Base-by-base conservation (phyloP, 1,140 invertebrate genomes). In the Drosophila serrata region DNA sequence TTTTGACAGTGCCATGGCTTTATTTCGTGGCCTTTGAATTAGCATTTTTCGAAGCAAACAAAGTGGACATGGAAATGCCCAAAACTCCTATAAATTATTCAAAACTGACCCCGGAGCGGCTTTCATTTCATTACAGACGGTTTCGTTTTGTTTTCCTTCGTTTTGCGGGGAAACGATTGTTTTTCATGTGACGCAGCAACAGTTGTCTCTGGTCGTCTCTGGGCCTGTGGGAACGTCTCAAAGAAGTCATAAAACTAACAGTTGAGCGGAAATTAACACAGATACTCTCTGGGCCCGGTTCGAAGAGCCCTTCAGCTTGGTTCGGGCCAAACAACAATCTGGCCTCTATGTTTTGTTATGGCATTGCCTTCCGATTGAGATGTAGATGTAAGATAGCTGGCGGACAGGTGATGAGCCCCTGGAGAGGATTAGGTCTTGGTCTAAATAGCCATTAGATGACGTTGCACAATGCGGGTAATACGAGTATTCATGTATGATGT, bases 231-330 rank as follows among this genome's bases (percentile, higher is more conserved):
- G 82, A 87, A 87, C 67, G 58, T 79, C 75, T 79, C 43, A 49
- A 75, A 67, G 69, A 75, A 82, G 82, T 88, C 82, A 88, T 86
- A 88, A 88, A 88, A 87, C 68, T 62, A 88, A 88, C 79, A 79
- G 79, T 87, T 76, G 79, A 82, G 65, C 82, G 84, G 82, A 87
- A 87, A 88, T 87, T 82, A 88, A 88, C 82, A 82, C 80, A 82
- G 65, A 82, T 82, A 79, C 62, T 63, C 37, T 6, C 7, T 19
- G 27, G 68, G 35, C 42, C 37, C 27, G 31, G 33, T 12, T 19
- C 48, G 22, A 42, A 77, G 73, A 24, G 74, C 73, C 40, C 74
- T 67, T 63, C 74, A 76, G 40, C 64, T 33, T 27, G 58, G 35
- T 72, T 56, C 75, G 55, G 39, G 42, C 58, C 49, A 74, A 78